Base-by-base conservation (phyloP, 2,888 invertebrate genomes). In the Trichopoda pennipes region DNA sequence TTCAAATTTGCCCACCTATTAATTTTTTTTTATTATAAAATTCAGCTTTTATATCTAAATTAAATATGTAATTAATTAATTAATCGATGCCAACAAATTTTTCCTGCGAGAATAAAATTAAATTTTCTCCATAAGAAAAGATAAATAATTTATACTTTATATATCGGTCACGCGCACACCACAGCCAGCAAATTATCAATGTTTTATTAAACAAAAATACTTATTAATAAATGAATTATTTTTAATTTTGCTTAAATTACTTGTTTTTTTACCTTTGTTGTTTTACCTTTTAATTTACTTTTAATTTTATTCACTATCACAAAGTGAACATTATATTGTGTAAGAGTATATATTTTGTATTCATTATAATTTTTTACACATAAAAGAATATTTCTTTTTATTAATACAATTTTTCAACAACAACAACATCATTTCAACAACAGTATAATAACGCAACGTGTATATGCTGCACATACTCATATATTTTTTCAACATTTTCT, bases 321-420 rank as follows among this genome's bases (percentile, higher is more conserved):
- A 72, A 53, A 61, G 42, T 38, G 17, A 60, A 28, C 19, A 56
- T 28, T 56, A 42, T 51, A 9, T 9, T 17, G 10, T 49, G 10
- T 17, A 49, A n/a, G 8, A 2, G 2, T 51, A 19, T 17, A 19
- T 49, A 1, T 42, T 28, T 51, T 28, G 3, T 47, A 9, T 49
- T 49, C 3, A 38, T 44, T n/a, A 44, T 44, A 49, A 38, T 42
- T 49, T 21, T 44, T 63, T 16, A 44, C n/a, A 38, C 64, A 35
- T 56, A 38, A 70, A 61, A 56, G 69, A 47, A 69, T 70, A 70
- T 49, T 77, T 70, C 19, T 28, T 66, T 75, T 35, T 55, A 23
- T 49, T 47, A 77, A 70, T 69, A 19, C 56, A 56, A 56, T 35
- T 76, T 42, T 69, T 76, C 47, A 44, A 63, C 17, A 56, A 47